phyloP scores from a whole-genome alignment of 2,888 invertebrate species.

The Drosophila meridionalis region DNA sequence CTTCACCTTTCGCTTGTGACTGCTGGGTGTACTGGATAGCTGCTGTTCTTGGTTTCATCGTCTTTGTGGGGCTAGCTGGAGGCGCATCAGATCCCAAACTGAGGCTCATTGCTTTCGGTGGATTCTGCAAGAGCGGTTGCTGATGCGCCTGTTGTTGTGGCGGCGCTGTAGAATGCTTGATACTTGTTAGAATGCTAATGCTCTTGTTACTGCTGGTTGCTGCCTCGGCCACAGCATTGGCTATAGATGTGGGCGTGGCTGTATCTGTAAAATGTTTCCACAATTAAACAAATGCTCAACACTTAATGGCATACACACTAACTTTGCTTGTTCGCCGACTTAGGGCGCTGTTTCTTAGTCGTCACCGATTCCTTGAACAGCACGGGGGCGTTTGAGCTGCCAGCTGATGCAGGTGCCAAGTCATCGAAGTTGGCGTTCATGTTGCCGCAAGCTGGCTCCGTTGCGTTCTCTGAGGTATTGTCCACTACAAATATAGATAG shows the following conservation, averaged over 20 bases:
- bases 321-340: conserved; percentile 74
- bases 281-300: not conserved
- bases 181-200: conserved; percentile 45
- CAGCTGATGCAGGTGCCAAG: not conserved
- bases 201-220: conserved; percentile 40
- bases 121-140: conserved; percentile 36
- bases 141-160: conserved; percentile 19
- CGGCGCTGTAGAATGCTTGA: conserved; percentile 28
- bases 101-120: conserved; percentile 20
- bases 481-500: conserved; percentile 48
- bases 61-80: conserved; percentile 22
- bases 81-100: not conserved
- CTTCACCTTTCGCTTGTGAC: conserved; percentile 47
- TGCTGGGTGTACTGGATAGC: conserved; percentile 9
- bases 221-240: conserved; percentile 70
- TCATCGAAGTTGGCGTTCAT: conserved; percentile 18
- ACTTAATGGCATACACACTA: not conserved
- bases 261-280: conserved; percentile 42
- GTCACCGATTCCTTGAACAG: conserved; percentile 45
- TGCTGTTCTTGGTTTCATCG: conserved; percentile 10
- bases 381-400: conserved; percentile 32
- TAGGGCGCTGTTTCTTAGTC: conserved; percentile 61
- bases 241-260: conserved; percentile 71
- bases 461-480: conserved; percentile 49
- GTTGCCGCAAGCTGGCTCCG: conserved; percentile 7